Percentiles rank a stretch among this genome's conserved stretches.
Conservation (phyloP, 2,113 vertebrate genomes). For the Amazona guildingii region DNA sequence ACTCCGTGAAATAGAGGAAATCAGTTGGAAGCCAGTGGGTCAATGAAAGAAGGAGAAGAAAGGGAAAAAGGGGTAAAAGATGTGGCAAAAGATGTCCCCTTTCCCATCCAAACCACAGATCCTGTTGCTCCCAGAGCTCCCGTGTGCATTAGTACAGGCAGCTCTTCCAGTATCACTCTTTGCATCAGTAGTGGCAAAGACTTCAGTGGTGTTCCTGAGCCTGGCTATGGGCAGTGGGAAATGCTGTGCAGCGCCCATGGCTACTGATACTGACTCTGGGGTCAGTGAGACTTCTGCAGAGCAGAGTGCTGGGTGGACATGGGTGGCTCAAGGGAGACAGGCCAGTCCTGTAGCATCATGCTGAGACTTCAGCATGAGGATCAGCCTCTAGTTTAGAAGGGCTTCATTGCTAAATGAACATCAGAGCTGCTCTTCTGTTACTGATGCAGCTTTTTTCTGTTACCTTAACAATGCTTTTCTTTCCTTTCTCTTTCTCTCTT, state of each 20-base stretch:
- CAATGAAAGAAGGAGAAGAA: not conserved
- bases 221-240: not conserved
- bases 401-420: not conserved
- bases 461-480: not conserved
- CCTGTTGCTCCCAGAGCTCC: not conserved
- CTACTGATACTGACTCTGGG: not conserved
- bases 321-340: not conserved
- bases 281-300: not conserved
- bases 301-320: not conserved
- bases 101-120: not conserved
- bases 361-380: not conserved
- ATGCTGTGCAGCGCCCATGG: not conserved
- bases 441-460: not conserved
- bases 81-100: rapidly evolving
- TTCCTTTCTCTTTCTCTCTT: not conserved
- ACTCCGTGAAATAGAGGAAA: not conserved
- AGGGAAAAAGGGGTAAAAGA: not conserved
- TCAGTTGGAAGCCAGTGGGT: not conserved
- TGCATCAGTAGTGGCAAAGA: not conserved
- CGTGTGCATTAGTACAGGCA: rapidly evolving
- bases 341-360: not conserved
- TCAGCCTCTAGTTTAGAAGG: too few species aligned
- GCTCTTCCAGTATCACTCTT: rapidly evolving
- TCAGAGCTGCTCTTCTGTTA: not conserved
- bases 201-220: not conserved